These are phyloP conservation scores for Mormyrus lacerda DNA, from an alignment of 2,113 vertebrate species.

Conservation along the genomic window DNA sequence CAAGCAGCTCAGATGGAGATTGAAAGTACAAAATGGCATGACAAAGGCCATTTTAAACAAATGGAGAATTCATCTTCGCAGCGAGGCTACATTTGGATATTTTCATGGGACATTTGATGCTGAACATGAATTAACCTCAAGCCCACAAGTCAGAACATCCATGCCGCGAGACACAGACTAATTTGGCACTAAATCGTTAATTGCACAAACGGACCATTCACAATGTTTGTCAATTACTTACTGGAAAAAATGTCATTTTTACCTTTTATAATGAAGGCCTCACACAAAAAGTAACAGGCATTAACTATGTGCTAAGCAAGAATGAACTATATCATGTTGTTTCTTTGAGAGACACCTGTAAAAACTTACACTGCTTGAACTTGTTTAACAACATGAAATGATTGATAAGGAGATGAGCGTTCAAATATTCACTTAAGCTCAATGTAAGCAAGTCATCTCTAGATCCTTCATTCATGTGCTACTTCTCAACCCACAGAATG, in stretches of 20 bases:
- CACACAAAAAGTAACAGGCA: not conserved
- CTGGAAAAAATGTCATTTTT: not conserved
- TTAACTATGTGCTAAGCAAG: not conserved
- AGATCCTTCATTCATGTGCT: not conserved
- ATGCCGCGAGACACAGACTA: not conserved
- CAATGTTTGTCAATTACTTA: not conserved
- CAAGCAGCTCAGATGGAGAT: not conserved
- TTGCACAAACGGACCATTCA: not conserved
- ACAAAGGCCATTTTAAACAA: conserved; percentile 9
- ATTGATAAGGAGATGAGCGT: not conserved
- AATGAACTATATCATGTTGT: not conserved
- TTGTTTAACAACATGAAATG: not conserved
- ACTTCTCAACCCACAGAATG: not conserved
- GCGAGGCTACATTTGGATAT: not conserved
- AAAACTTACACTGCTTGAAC: not conserved
- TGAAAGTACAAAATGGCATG: not conserved
- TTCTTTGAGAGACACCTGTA: conserved; percentile 3
- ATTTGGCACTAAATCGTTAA: not conserved
- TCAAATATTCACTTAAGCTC: not conserved
- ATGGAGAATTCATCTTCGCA: not conserved
- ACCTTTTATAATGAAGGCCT: not conserved
- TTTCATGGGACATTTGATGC: not conserved
- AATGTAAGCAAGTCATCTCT: not conserved
- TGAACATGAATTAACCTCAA: not conserved
- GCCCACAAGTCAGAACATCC: not conserved